These are phyloP conservation scores for Zaprionus inermis DNA, from an alignment of 1,140 invertebrate genomes.

Conservation along the genomic window DNA sequence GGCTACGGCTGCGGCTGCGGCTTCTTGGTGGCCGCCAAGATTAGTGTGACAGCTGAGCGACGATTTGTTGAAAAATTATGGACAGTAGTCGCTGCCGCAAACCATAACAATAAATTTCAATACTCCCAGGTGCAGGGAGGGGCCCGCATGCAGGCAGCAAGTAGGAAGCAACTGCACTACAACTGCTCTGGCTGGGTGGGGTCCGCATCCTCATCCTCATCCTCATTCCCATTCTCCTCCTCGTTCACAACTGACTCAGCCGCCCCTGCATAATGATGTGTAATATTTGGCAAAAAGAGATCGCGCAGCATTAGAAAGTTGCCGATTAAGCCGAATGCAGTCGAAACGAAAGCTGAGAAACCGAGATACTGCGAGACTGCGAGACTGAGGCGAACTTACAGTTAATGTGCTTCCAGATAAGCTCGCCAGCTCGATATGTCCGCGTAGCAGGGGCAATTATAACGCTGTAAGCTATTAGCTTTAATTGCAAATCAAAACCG, in stretches of 20 bases:
- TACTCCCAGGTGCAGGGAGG: slow-evolving; percentile 16
- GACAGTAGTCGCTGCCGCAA: slow-evolving; percentile 74
- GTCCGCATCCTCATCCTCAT: not conserved
- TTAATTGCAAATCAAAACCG: not conserved
- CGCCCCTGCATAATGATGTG: slow-evolving; percentile 51
- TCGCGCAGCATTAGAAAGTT: slow-evolving; percentile 44
- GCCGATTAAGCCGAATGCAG: slow-evolving; percentile 41
- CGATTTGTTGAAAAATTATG: slow-evolving; percentile 81
- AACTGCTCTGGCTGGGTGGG: not conserved
- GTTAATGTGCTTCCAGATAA: slow-evolving; percentile 45
- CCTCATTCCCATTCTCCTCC: too few relatives aligned
- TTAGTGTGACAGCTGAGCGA: slow-evolving; percentile 82
- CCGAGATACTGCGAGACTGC: not conserved
- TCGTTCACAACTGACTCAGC: too few relatives aligned
- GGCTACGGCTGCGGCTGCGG: not conserved
- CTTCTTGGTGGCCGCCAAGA: slow-evolving; percentile 52
- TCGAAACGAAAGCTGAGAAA: slow-evolving; percentile 40
- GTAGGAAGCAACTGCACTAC: slow-evolving; percentile 31
- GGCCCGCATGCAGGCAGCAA: slow-evolving; percentile 11
- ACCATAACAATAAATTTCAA: slow-evolving; percentile 71
- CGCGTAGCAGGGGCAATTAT: slow-evolving; percentile 11
- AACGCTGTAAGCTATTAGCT: slow-evolving; percentile 13
- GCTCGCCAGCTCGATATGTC: slow-evolving; percentile 5
- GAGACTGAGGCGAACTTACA: slow-evolving; percentile 17
- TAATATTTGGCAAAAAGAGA: slow-evolving; percentile 39